phyloP scores from a whole-genome alignment of 2,888 invertebrate species.

The Catonia carolina region DNA sequence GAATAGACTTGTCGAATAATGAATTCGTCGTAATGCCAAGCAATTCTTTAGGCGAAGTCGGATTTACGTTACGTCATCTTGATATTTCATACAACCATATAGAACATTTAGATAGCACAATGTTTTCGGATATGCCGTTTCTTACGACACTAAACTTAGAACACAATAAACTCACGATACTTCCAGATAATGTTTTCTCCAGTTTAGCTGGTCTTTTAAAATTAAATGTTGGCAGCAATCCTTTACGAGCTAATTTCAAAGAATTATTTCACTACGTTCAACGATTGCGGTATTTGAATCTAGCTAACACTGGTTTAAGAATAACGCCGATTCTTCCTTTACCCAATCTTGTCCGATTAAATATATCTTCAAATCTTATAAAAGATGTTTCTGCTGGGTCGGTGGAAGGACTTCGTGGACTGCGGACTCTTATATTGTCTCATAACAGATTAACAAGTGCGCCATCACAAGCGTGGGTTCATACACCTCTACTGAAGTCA shows the following conservation, averaged over 20 bases:
- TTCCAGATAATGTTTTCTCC: slow-evolving; percentile 84
- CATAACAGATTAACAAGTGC: slow-evolving; percentile 68
- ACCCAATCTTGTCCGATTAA: slow-evolving; percentile 68
- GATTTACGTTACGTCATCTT: slow-evolving; percentile 68
- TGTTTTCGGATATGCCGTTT: slow-evolving; percentile 76
- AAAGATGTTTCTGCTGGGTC: slow-evolving; percentile 61
- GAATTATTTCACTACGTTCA: slow-evolving; percentile 82
- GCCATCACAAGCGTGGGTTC: slow-evolving; percentile 66
- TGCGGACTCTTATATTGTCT: slow-evolving; percentile 68
- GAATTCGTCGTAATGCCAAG: slow-evolving; percentile 74
- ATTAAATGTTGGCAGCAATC: slow-evolving; percentile 73
- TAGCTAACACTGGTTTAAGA: slow-evolving; percentile 70
- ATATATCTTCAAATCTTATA: slow-evolving; percentile 72
- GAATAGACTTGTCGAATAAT: slow-evolving; percentile 71
- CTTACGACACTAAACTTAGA: slow-evolving; percentile 70
- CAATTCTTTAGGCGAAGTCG: slow-evolving; percentile 67
- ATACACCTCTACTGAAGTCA: slow-evolving; percentile 62
- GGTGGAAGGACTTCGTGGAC: slow-evolving; percentile 49
- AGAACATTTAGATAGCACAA: slow-evolving; percentile 80
- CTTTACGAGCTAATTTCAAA: slow-evolving; percentile 75
- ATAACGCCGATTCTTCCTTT: slow-evolving; percentile 68
- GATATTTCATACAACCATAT: slow-evolving; percentile 72
- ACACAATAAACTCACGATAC: slow-evolving; percentile 70
- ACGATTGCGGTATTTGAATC: slow-evolving; percentile 66
- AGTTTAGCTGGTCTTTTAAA: slow-evolving; percentile 70